Evolutionary conservation across 2,113 vertebrate genomes (phyloP).

Genomic region (human (Homo sapiens)): GRCh38 chr2:33236501-33237000

Average conservation of each 20-base stretch:
- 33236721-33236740: neutral
- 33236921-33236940: neutral
- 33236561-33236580: conserved; percentile 67
- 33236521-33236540: neutral
- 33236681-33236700: conserved; percentile 24
- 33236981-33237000: neutral
- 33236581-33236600: conserved; percentile 69
- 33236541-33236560: conserved; percentile 58
- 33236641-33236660: conserved; percentile 61
- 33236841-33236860: neutral
- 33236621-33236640: conserved; percentile 62
- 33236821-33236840: neutral
- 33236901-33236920: conserved; percentile 8
- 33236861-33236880: conserved; percentile 38
- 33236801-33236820: neutral
- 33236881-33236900: conserved; percentile 15
- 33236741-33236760: conserved; percentile 32
- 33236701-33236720: conserved; percentile 5
- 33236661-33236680: conserved; percentile 37
- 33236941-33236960: neutral
- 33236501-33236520: neutral
- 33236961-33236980: neutral
- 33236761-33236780: neutral
- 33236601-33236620: conserved; percentile 70
- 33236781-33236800: neutral